Evolutionary conservation across 2,797 vertebrate genomes (phyloP), one percentile per base, ranked within the genome.

Genomic region (Scyliorhinus canicula): DNA sequence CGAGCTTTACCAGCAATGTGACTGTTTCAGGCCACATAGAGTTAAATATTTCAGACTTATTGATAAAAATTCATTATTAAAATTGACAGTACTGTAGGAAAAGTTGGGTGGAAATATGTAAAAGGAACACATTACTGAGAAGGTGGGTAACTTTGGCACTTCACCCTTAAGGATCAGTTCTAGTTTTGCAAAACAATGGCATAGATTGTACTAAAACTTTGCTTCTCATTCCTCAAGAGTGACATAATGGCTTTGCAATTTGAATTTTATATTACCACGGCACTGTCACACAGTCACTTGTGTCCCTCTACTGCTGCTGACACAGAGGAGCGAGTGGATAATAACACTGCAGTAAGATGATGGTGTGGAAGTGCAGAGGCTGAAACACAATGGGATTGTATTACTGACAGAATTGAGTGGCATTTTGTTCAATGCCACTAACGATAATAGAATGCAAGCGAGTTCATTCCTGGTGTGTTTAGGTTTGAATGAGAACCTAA

Each of bases 161-260:
- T 91, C 28, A 63, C 88, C 88, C 88, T 91, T 26, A 91, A 91
- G 88, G 57, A 65, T 91, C 88, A 65, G 60, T 91, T 91, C 88
- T 91, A 65, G 88, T 91, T 91, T 91, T 91, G 88, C 88, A 91
- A 91, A 91, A 91, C 88, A 91, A 91, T 91, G 88, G 88, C 88
- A 65, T 65, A 91, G 88, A 91, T 91, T 91, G 88, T 91, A 91
- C 88, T 91, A 65, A 91, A 65, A 65, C 60, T 21, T 65, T 44
- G 88, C 88, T 44, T 60, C 88, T 91, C 88, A 91, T 91, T 91
- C 88, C 88, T 44, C n/a, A 26, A 65, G 88, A 91, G 65, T 91
- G 88, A 91, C 88, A 91, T 91, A 91, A 91, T 65, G 88, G 88
- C 88, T 91, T 91, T 91, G 40, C 57, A 91, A 91, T 91, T 91